Conservation (phyloP, 1,140 invertebrate species). For the Brachionus plicatilis region DNA sequence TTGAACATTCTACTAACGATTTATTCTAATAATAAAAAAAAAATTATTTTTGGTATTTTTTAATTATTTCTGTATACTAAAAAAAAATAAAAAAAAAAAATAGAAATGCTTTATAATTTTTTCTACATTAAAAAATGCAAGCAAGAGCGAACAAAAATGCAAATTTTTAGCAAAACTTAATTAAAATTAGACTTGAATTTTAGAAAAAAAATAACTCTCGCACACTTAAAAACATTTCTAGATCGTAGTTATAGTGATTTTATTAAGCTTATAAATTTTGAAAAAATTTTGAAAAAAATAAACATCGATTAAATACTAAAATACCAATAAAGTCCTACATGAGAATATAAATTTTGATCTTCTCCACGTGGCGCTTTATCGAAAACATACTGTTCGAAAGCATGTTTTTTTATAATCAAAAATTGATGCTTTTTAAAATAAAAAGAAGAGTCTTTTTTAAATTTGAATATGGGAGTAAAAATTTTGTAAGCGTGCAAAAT, state of each 20-base stretch:
- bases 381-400: background rate
- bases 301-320: background rate
- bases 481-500: background rate
- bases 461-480: background rate
- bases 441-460: background rate
- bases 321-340: background rate
- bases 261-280: background rate
- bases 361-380: background rate
- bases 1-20: conserved; percentile 25
- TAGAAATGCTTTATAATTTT: background rate
- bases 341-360: background rate
- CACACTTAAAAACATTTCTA: background rate
- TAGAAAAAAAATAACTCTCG: background rate
- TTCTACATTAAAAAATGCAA: background rate
- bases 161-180: conserved; percentile 14
- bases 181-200: background rate
- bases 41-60: background rate
- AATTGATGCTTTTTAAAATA: background rate
- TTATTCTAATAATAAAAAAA: background rate
- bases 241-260: conserved; percentile 21
- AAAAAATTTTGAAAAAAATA: background rate
- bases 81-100: background rate
- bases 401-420: background rate
- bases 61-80: background rate
- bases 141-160: background rate